These are phyloP conservation scores for Euschistus heros DNA, from an alignment of 1,140 invertebrate genomes.

Conservation along the genomic window DNA sequence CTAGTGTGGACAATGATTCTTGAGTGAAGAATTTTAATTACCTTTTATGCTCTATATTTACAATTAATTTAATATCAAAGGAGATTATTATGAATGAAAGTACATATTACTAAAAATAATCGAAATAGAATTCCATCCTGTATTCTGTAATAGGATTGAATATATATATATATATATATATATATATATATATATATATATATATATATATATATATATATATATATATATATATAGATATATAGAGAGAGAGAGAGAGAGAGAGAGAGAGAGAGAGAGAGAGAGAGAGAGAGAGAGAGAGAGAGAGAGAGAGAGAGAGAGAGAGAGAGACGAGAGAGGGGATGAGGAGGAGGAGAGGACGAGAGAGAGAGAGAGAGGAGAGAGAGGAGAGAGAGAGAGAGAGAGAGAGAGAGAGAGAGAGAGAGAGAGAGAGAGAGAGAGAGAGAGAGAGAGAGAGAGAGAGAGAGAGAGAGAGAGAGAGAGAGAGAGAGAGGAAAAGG, in stretches of 20 bases:
- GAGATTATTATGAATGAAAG: neutral
- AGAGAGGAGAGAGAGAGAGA: neutral
- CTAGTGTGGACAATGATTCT: too few relatives aligned
- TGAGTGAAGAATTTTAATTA: too few relatives aligned
- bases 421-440: neutral
- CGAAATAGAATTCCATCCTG: too few relatives aligned
- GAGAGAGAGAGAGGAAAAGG: neutral
- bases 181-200: neutral
- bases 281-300: neutral
- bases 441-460: neutral
- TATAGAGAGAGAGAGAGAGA: neutral
- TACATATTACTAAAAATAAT: too few relatives aligned
- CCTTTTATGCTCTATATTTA: too few relatives aligned
- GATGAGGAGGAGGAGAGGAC: neutral
- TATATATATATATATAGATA: neutral
- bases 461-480: neutral
- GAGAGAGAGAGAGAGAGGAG: neutral
- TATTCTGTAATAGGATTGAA: too few relatives aligned
- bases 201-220: neutral
- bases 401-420: neutral
- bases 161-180: too few relatives aligned
- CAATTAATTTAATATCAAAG: neutral
- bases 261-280: neutral
- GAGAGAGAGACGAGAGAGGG: neutral
- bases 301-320: neutral